These are phyloP conservation scores for Choloepus hoffmanni DNA, from an alignment of 2,113 vertebrate genomes.

Conservation along the genomic window DNA sequence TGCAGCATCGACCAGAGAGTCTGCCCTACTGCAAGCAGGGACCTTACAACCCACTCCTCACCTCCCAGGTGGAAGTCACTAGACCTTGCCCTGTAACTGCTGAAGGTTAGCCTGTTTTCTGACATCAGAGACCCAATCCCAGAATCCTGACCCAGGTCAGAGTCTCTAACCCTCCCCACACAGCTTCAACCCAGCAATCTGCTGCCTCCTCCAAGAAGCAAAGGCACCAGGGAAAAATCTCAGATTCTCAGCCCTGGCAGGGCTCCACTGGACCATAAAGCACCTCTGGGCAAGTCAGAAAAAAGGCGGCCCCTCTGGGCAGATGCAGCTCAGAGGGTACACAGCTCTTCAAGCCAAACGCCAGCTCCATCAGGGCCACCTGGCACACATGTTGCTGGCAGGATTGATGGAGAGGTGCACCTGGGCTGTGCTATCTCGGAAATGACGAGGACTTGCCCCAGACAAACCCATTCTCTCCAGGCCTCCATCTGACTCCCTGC, in stretches of 20 bases:
- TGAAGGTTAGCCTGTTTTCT: background rate
- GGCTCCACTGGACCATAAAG: background rate
- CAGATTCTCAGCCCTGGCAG: background rate
- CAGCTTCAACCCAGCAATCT: background rate
- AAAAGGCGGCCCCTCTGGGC: background rate
- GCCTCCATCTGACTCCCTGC: background rate
- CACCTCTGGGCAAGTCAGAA: background rate
- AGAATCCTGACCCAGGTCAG: background rate
- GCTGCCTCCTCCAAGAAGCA: background rate
- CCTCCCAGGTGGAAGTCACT: background rate
- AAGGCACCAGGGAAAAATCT: background rate
- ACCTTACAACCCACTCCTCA: background rate
- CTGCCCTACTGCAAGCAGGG: too few relatives aligned
- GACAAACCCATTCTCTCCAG: background rate
- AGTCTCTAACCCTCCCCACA: background rate
- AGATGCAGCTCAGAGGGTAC: background rate
- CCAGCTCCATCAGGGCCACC: too few relatives aligned
- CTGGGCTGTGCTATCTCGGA: background rate
- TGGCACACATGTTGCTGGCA: accelerated
- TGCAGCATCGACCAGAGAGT: background rate
- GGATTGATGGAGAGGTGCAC: background rate
- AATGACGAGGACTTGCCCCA: background rate
- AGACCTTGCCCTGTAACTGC: background rate
- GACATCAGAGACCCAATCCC: background rate
- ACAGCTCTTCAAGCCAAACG: background rate